Percentiles rank a stretch among this genome's conserved stretches.
phyloP scores from a whole-genome alignment of 1,140 invertebrate species.

The Macrosteles quadrilineatus region DNA sequence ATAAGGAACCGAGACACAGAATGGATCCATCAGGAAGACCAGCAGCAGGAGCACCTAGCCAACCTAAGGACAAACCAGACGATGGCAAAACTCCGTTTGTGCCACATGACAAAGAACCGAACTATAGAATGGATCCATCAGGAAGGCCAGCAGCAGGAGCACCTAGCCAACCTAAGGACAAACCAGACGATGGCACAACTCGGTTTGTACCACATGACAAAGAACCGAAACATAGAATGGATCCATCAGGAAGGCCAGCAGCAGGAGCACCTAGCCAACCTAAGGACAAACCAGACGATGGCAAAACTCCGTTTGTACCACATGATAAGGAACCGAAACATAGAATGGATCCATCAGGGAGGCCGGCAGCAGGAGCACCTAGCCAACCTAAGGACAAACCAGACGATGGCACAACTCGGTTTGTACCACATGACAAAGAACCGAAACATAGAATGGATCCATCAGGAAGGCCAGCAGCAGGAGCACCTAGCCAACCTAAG shows the following conservation, averaged over 20 bases:
- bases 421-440: not conserved
- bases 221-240: not conserved
- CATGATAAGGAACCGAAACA: not conserved
- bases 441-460: not conserved
- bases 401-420: not conserved
- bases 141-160: not conserved
- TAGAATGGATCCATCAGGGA: not conserved
- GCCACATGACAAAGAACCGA: not conserved
- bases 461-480: not conserved
- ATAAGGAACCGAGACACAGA: not conserved
- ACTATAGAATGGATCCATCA: not conserved
- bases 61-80: constrained; percentile 13
- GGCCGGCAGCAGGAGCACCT: constrained; percentile 10
- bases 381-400: constrained; percentile 1
- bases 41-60: not conserved
- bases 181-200: not conserved
- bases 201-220: not conserved
- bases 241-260: not conserved
- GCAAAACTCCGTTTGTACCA: not conserved
- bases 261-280: not conserved
- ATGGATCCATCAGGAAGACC: not conserved
- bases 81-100: not conserved
- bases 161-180: not conserved
- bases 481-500: not conserved
- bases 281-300: constrained; percentile 7